phyloP scores from a whole-genome alignment of 2,888 invertebrate species.

The Pseudoips prasinana region DNA sequence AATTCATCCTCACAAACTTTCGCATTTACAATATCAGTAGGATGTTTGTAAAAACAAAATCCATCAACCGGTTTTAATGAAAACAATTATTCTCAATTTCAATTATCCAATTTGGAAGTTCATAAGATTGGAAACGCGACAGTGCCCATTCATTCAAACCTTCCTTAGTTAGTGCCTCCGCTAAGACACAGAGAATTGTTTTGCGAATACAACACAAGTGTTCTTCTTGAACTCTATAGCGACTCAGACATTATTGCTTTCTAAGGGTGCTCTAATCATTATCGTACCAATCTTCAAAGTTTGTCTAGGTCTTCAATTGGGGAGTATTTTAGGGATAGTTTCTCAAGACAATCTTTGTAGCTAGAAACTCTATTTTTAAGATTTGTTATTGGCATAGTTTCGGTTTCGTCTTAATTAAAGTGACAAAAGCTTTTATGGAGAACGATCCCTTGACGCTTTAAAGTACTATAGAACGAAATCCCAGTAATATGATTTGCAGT shows the following conservation, averaged over 20 bases:
- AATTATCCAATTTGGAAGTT: slow-evolving; percentile 27
- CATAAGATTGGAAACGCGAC: slow-evolving; percentile 36
- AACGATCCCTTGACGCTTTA: too few species aligned
- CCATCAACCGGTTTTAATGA: slow-evolving; percentile 1
- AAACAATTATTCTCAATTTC: slow-evolving; percentile 7
- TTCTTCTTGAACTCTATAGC: slow-evolving; percentile 42
- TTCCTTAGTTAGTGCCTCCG: slow-evolving; percentile 34
- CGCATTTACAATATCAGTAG: too few species aligned
- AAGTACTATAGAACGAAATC: too few species aligned
- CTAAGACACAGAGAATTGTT: slow-evolving; percentile 39
- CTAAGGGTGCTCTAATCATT: slow-evolving; percentile 47
- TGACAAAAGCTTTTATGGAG: too few species aligned
- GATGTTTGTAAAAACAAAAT: too few species aligned
- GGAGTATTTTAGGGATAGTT: too few species aligned
- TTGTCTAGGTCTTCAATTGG: slow-evolving; percentile 27
- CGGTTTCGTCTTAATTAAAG: too few species aligned
- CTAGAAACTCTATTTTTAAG: too few species aligned
- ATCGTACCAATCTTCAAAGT: slow-evolving; percentile 30
- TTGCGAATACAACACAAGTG: slow-evolving; percentile 44
- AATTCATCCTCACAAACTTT: too few species aligned
- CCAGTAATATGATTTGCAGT: too few species aligned
- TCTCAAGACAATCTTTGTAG: too few species aligned
- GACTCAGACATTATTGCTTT: slow-evolving; percentile 48
- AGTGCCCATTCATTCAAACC: slow-evolving; percentile 36
- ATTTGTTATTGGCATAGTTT: too few species aligned